Base-by-base conservation (phyloP, 2,888 invertebrate species). In the Hirtodrosophila alboralis region DNA sequence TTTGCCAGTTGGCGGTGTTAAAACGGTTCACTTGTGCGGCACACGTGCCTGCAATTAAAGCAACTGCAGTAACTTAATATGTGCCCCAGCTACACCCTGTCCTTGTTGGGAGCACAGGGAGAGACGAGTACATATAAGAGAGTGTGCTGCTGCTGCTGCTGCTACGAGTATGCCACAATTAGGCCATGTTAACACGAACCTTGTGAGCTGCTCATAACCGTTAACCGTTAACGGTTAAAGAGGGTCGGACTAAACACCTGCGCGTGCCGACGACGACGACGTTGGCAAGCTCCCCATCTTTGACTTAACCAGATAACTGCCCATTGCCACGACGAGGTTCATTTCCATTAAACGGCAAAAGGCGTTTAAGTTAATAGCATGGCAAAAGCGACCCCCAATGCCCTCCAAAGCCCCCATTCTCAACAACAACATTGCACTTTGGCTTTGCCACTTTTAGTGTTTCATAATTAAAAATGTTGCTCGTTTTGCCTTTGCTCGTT, bases 401-500 rank as follows among this genome's bases (percentile, higher is more conserved):
- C 48, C 40, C 38, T 16, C 30, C 30, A 8, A n/a, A 9, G 7
- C 44, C 2, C 26, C 40, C 21, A 27, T 44, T 9, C 16, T n/a
- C 28, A n/a, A 13, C 27, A 31, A 26, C 54, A 28, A 43, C 70
- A 74, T 70, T 80, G 79, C 79, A 80, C 79, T 80, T 75, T 75
- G 68, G 71, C 86, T 87, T 86, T 87, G 84, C 88, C 85, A 88
- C 88, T 88, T 83, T 88, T 88, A 88, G 86, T 88, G 89, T 87
- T 88, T 86, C 87, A 89, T 89, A 89, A 89, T 89, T 89, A 89
- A 89, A 89, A 89, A 89, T 86, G 89, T 88, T 86, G 79, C 85
- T 73, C 68, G 76, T 56, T 60, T n/a, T 18, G 48, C 41, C 28
- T 36, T 45, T 37, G 37, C 52, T 47, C 54, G 48, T 58, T 37